Percentiles rank a stretch among this genome's conserved stretches.
These are phyloP conservation scores for Thoracochromis brauschi DNA, from an alignment of 2,113 vertebrate species.

Conservation along the genomic window DNA sequence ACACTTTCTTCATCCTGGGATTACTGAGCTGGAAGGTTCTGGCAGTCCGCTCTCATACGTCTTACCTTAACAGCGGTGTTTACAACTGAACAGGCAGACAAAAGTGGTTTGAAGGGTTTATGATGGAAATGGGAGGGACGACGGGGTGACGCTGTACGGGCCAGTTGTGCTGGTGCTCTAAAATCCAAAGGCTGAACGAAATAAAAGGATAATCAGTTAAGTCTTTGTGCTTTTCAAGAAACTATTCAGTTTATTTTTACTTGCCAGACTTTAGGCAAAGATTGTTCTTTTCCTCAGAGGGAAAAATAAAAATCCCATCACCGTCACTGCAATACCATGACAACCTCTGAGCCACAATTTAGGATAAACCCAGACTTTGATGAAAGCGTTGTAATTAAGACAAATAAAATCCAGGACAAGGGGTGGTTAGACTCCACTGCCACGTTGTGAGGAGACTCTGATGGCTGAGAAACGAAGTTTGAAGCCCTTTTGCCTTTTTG, in stretches of 20 bases:
- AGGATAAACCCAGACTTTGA: not conserved
- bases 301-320: not conserved
- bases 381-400: not conserved
- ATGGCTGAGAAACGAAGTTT: not conserved
- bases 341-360: not conserved
- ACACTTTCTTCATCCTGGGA: not conserved
- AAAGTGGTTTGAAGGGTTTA: not conserved
- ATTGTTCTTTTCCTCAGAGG: not conserved
- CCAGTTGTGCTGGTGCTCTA: not conserved
- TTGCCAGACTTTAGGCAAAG: too few species aligned
- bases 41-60: not conserved
- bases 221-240: not conserved
- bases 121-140: not conserved
- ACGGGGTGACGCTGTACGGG: rapidly evolving
- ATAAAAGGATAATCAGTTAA: not conserved
- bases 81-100: not conserved
- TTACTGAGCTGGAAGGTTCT: not conserved
- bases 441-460: not conserved
- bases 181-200: not conserved
- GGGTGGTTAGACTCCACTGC: not conserved
- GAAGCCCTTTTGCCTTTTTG: not conserved
- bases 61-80: not conserved
- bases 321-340: not conserved
- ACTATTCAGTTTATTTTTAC: not conserved
- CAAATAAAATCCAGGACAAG: rapidly evolving